A percentile compares a stretch with the other conserved stretches of the same genome.
These are phyloP conservation scores for Nowickia ferox DNA, from an alignment of 2,888 invertebrate genomes.

Conservation along the genomic window DNA sequence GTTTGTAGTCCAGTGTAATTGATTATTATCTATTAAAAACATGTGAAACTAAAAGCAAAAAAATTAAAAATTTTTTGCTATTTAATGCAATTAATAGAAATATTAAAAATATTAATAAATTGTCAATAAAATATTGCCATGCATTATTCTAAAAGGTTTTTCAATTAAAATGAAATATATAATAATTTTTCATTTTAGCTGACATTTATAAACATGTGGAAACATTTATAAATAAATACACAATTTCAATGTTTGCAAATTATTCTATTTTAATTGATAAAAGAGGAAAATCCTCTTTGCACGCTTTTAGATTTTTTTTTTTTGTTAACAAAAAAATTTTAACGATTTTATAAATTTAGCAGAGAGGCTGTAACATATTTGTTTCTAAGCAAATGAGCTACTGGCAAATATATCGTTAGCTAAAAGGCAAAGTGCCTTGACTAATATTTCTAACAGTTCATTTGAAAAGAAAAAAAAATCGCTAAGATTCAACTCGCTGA, in stretches of 20 bases:
- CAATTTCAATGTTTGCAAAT: too few relatives aligned
- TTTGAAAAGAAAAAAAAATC: too few relatives aligned
- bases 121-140: neutral
- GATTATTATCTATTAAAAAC: neutral
- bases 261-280: neutral
- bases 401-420: too few relatives aligned
- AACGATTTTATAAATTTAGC: neutral
- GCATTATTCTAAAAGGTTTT: conserved; percentile 28
- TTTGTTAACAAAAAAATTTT: neutral
- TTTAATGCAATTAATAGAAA: neutral
- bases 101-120: neutral
- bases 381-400: too few relatives aligned
- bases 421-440: too few relatives aligned
- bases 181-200: neutral
- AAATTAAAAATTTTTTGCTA: neutral
- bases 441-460: too few relatives aligned
- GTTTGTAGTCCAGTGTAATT: neutral
- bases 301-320: neutral
- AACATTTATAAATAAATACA: too few relatives aligned
- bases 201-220: too few relatives aligned
- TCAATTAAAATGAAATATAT: neutral
- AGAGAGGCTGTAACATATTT: too few relatives aligned
- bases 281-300: neutral
- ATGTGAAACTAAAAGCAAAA: neutral
- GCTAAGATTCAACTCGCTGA: too few relatives aligned